Evolutionary conservation across 2,797 vertebrate species (phyloP), one percentile per base, ranked within the genome.

Genomic region (Esox masquinongy): DNA sequence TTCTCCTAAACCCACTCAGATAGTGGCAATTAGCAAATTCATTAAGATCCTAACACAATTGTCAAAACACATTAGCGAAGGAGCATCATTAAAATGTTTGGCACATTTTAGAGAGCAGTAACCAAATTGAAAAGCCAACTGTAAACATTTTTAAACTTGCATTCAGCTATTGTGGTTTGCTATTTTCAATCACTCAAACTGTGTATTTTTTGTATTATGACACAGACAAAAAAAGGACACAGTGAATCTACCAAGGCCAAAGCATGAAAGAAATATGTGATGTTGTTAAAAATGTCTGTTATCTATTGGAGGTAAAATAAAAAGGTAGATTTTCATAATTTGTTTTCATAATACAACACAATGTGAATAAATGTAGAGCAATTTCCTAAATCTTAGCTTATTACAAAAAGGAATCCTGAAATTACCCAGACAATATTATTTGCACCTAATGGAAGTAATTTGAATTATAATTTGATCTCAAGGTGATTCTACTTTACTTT

Each of bases 1-100:
- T 76, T 73, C 64, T 74, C 75, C 74, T 61, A 70, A 77, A 71
- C 69, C 75, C 75, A 80, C 43, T 67, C 72, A 74, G 73, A 77
- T 19, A 11, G 47, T 81, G 81, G 86, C 80, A 81, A 81, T 80
- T 83, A 82, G 74, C 88, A 50, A 84, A 82, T 86, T 88, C 77
- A 87, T 87, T 84, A 84, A 86, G 82, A 80, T 7, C 49, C 77
- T 79, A 80, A 78, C 78, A 72, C 79, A 77, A 82, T 72, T 86
- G 86, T 85, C 81, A 79, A 82, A 82, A 67, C 39, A 80, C 81
- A 82, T 8, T 7, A 85, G 78, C 78, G 72, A 77, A 77, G 83
- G 74, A 79, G 77, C 79, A 72, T 88, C 85, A 81, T 89, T 87
- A 86, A 76, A 80, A 83, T 51, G 1, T 22, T 0, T 16, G 77